These are phyloP conservation scores for Prionace glauca DNA, from an alignment of 2,797 vertebrate species.

Conservation along the genomic window DNA sequence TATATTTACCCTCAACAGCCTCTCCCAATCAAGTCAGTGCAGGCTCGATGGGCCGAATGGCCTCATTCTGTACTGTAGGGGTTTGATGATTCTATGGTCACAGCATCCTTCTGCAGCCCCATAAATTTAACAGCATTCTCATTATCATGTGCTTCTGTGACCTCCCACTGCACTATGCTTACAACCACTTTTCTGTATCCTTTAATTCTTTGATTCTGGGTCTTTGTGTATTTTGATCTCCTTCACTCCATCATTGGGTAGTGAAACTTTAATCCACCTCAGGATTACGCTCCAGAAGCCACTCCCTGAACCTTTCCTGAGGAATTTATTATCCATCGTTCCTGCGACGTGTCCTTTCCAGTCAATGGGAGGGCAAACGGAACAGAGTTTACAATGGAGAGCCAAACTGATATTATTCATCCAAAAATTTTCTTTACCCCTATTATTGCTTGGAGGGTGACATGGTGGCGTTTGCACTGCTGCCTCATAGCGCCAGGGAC, in stretches of 20 bases:
- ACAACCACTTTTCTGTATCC: not conserved
- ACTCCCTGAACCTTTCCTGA: not conserved
- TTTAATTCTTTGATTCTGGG: not conserved
- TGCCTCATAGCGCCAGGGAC: too few relatives aligned
- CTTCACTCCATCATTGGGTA: not conserved
- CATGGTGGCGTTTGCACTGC: too few relatives aligned
- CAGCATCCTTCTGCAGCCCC: too few relatives aligned
- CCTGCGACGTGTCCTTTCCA: not conserved
- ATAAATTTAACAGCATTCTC: not conserved
- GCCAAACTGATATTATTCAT: not conserved
- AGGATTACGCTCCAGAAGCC: too few relatives aligned
- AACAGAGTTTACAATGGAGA: not conserved
- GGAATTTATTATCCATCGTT: too few relatives aligned
- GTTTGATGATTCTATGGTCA: too few relatives aligned
- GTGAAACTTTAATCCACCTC: not conserved
- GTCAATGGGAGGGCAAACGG: not conserved
- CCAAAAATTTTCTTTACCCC: not conserved
- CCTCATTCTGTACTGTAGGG: too few relatives aligned
- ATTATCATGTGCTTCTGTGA: not conserved
- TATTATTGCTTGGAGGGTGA: not conserved
- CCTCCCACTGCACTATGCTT: not conserved
- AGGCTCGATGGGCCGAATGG: too few relatives aligned
- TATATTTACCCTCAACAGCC: too few relatives aligned
- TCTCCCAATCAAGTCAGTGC: too few relatives aligned
- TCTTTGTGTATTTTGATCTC: not conserved